Evolutionary conservation across 2,797 vertebrate species (phyloP), one percentile per base, ranked within the genome.

Genomic region (Adelosebastes latens): DNA sequence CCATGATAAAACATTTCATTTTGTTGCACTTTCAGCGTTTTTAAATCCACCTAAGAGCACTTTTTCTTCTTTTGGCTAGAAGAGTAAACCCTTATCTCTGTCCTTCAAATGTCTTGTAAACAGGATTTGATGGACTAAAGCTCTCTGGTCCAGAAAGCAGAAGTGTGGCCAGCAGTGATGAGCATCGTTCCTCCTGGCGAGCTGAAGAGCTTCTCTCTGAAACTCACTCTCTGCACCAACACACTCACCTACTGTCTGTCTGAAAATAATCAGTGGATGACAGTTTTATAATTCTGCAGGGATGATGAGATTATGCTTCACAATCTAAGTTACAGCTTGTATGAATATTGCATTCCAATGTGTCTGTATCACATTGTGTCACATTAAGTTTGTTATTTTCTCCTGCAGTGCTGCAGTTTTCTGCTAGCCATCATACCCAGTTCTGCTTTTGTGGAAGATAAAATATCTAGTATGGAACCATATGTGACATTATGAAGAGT

Each of bases 41-140:
- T 70, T 67, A 67, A 77, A 78, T 53, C 63, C 55, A 79, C 49
- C 39, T 67, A 22, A 75, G 9, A 14, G 22, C 24, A 11, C 7
- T 62, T 77, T 74, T 60, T 36, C 61, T 14, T 77, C 60, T 73
- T 59, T 60, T 31, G 24, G 36, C 34, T 18, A n/a, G 29, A 34
- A 53, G 10, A 53, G 55, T 62, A 68, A 86, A 85, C 22, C 79
- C 73, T 86, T 75, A 82, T 89, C 83, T 79, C 69, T 62, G 77
- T 82, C 86, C 73, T 83, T 89, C 78, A 83, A 87, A 79, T n/a
- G 82, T 83, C 81, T 80, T 42, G 68, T 81, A 86, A 78, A 83
- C 84, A 84, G 79, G 82, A 82, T 84, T 87, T 80, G 86, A 87
- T 60, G 59, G 81, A 80, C 70, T 72, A 25, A 84, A 78, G 77